Evolutionary conservation across 2,797 vertebrate genomes (phyloP).

Genomic region (Eulemur coronatus): DNA sequence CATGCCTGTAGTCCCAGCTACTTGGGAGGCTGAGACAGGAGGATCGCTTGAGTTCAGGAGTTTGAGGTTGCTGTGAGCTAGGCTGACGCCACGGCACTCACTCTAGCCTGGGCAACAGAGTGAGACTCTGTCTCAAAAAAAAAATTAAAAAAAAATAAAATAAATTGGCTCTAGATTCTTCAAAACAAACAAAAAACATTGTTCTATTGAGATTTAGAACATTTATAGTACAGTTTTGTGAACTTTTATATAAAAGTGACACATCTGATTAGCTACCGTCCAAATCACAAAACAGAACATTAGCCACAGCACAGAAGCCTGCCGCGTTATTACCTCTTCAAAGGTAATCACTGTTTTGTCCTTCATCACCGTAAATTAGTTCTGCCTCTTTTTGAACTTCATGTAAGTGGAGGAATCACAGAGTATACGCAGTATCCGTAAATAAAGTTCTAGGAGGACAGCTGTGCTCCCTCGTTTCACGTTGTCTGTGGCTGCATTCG

Average conservation of each 20-base stretch:
- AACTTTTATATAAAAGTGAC: neutral
- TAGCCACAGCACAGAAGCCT: neutral
- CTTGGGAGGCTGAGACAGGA: too few species aligned
- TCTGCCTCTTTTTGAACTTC: neutral
- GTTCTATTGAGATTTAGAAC: neutral
- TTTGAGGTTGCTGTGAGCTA: too few species aligned
- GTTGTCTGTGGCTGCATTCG: neutral
- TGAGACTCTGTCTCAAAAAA: too few species aligned
- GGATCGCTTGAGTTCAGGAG: too few species aligned
- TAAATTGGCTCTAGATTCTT: neutral
- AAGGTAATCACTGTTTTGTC: neutral
- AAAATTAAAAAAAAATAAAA: too few species aligned
- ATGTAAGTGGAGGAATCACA: neutral
- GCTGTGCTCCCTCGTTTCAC: accelerated
- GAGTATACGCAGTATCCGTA: neutral
- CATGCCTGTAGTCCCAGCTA: too few species aligned
- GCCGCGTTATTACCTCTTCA: neutral
- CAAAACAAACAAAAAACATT: neutral
- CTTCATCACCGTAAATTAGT: neutral
- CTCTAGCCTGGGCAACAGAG: too few species aligned
- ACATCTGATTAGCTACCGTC: neutral
- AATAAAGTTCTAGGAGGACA: neutral
- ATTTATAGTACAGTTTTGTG: neutral
- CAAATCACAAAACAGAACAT: neutral
- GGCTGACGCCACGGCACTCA: too few species aligned